Evolutionary conservation across 2,888 invertebrate species (phyloP), one percentile per base, ranked within the genome.

Genomic region (Aethes cnicana): DNA sequence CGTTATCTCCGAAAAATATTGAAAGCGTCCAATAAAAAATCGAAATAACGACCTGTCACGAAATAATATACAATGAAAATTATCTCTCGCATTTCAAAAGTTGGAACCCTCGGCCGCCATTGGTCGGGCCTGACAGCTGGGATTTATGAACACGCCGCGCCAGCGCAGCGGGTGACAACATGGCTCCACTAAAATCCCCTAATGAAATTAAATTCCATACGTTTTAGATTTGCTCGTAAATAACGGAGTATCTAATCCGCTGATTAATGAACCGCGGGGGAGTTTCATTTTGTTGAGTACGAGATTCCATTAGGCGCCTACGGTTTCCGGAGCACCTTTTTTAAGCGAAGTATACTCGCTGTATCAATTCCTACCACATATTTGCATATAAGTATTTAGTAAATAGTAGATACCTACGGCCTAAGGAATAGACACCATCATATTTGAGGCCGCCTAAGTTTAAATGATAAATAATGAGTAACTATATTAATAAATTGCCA

Each of bases 121-220:
- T 89, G 89, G 89, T 74, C 62, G 81, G 37, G 54, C 71, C 67
- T 87, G 89, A 88, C 89, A 89, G 89, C 85, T 84, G 86, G 72
- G 72, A 84, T 83, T 52, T 89, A 89, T 79, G 84, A n/a, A 59
- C 78, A 77, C 67, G 66, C 58, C 62, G 75, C 77, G 72, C 75
- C 70, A 71, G 73, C 87, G 77, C 89, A 87, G 89, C 88, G 85
- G 87, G 88, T 80, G 86, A 78, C 86, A 84, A 83, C 77, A 86
- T 85, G 85, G 84, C 72, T 68, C 77, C 83, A 81, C 81, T 83
- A 86, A 85, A 84, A 76, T 79, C 75, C 83, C 80, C 81, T 88
- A 89, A 88, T 86, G 88, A 88, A 88, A 89, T 89, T 88, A 88
- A 88, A 89, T 88, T 89, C 88, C 87, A 78, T 84, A 85, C 86